Evolutionary conservation across 2,113 vertebrate genomes (phyloP).

Genomic region (Jaculus jaculus): DNA sequence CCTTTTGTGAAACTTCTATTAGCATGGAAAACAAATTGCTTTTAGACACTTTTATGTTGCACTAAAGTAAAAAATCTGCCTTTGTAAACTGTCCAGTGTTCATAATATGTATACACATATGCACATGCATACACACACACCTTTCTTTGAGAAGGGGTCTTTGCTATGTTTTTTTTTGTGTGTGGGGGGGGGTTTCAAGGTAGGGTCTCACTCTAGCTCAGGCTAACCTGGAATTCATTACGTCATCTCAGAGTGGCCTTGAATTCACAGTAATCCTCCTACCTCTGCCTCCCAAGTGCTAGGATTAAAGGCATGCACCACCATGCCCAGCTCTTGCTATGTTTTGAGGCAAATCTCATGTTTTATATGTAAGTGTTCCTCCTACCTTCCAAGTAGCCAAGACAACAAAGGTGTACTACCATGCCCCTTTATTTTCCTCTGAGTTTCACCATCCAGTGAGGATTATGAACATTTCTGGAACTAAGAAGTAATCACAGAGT

Average conservation of each 20-base stretch:
- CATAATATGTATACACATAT: background rate
- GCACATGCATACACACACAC: no score
- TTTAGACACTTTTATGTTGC: background rate
- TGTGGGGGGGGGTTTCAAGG: no score
- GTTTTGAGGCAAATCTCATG: background rate
- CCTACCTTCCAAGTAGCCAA: background rate
- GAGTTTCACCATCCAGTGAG: background rate
- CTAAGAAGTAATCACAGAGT: background rate
- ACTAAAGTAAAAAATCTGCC: background rate
- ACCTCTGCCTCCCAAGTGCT: no score
- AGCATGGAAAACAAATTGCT: constrained; percentile 10
- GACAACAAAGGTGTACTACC: no score
- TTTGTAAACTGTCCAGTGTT: background rate
- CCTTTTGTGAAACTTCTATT: background rate
- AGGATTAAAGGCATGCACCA: no score
- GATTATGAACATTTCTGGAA: background rate
- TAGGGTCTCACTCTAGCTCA: no score
- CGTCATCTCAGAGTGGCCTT: no score
- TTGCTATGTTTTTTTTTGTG: background rate
- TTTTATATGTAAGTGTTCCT: background rate
- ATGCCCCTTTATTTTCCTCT: background rate
- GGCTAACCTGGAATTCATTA: no score
- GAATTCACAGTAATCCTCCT: no score
- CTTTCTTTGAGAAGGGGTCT: background rate
- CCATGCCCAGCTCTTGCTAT: no score